Evolutionary conservation across 2,888 invertebrate species (phyloP), one percentile per base, ranked within the genome.

Genomic region (Autographa pulchrina): DNA sequence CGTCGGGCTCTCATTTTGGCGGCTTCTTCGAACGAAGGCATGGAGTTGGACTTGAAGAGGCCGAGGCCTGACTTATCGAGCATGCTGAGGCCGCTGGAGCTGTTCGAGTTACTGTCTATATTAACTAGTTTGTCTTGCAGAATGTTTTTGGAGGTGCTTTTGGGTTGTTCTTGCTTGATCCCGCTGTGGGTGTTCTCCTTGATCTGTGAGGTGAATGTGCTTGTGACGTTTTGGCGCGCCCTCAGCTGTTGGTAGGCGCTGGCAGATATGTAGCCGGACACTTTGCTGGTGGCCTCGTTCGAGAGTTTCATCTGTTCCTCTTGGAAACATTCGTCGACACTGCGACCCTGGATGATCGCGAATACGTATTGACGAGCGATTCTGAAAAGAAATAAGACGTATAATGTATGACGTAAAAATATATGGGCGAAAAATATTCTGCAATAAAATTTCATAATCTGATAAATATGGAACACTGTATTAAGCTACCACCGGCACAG

Each of bases 321-420:
- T 70, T 93, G 92, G 79, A 96, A 94, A 72, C 97, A 97, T 63
- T 97, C 97, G 56, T 97, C 97, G 2, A 96, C 96, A 0, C 96
- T 93, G 80, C 96, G 96, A 0, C 97, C 97, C 86, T 96, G 96
- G 72, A 97, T 96, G 16, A 97, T 97, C 0, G 96, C 95, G 83
- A 95, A 97, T 0, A 96, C 97, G 89, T 97, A 97, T 76, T 96
- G 96, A 48, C 97, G 96, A 0, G 97, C 97, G 66, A 97, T 92
- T 77, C 97, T 97, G 89, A 0, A 88, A 89, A 65, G 66, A n/a
- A n/a, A n/a, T n/a, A n/a, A n/a, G n/a, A n/a, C n/a, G n/a, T n/a
- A n/a, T n/a, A n/a, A n/a, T n/a, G n/a, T n/a, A n/a, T n/a, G n/a
- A n/a, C n/a, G n/a, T n/a, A n/a, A n/a, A n/a, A n/a, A n/a, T n/a